These are phyloP conservation scores for Otolemur crassicaudatus DNA, from an alignment of 2,797 vertebrate species.

Conservation along the genomic window DNA sequence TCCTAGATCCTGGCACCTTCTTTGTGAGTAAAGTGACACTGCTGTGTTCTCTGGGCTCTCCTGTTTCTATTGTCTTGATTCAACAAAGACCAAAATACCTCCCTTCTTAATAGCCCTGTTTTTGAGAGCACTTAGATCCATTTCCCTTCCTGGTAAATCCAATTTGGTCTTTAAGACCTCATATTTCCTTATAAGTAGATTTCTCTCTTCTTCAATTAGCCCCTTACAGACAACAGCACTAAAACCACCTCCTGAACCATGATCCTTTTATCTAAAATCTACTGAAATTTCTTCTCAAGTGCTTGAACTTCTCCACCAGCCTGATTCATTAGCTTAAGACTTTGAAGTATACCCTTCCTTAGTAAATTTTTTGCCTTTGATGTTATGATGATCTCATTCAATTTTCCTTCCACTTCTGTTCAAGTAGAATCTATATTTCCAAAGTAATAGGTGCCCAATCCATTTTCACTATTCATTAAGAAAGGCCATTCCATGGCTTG, in stretches of 20 bases:
- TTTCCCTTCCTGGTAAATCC: background rate
- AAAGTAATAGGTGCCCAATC: conserved; percentile 12
- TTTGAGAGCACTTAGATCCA: background rate
- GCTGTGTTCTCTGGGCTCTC: background rate
- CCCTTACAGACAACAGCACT: background rate
- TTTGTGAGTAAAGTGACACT: background rate
- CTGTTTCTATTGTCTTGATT: background rate
- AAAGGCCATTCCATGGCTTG: background rate
- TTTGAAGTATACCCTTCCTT: conserved; percentile 1
- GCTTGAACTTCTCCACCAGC: background rate
- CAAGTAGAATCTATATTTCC: conserved; percentile 45
- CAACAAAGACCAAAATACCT: background rate
- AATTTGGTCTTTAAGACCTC: conserved; percentile 9
- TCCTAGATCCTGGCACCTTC: background rate
- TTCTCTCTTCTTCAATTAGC: background rate
- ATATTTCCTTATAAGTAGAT: conserved; percentile 18
- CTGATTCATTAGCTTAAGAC: background rate
- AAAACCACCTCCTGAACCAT: background rate
- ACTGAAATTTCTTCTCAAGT: background rate
- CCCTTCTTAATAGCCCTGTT: background rate
- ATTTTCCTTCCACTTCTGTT: conserved; percentile 44
- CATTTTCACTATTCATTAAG: conserved; percentile 47
- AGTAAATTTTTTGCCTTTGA: conserved; percentile 23
- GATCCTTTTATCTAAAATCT: conserved; percentile 10
- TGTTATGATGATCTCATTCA: conserved; percentile 46